Base-by-base conservation (phyloP, 1,140 invertebrate genomes). In the Teleopsis dalmanni region DNA sequence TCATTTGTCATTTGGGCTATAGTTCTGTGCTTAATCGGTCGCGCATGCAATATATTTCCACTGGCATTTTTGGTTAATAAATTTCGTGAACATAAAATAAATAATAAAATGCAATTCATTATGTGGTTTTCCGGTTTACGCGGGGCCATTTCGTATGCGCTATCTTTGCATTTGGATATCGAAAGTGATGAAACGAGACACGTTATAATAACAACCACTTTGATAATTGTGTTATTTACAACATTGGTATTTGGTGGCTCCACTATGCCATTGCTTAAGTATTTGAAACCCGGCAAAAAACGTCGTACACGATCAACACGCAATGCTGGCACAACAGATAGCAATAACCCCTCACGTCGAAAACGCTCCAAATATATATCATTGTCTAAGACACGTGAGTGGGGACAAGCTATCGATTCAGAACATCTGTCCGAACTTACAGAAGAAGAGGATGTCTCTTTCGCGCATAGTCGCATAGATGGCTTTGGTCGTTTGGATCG, bases 61-160 rank as follows among this genome's bases (percentile, higher is more conserved):
- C 72, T 99, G 11, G 89, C 92, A 3, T 80, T 89, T 57, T 73
- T 98, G 8, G 87, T 95, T 7, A 99, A 99, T 71, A 87, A 87
- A 69, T 99, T 98, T 72, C 81, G 95, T 23, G 91, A 96, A 66
- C 95, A 98, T 74, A 93, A 95, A 73, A 98, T 99, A 38, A 97
- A 93, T 1, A 87, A 85, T 61, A 95, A 94, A 73, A 98, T 96
- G 89, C 95, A 96, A 83, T 96, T 98, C 62, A 96, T 99, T 37
- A 98, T 98, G 95, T 98, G 95, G 95, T 98, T 98, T 65, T 96
- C 92, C 72, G 92, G 92, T 37, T 74, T 98, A 50, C 78, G 95
- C 35, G 96, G 96, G 27, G 96, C 95, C 13, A 96, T 99, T 72
- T 95, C 95, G 1, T 99, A 99, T 74, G 95, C 95, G 4, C 74